Evolutionary conservation across 2,888 invertebrate species (phyloP).

Genomic region (Andrena hattorfiana): DNA sequence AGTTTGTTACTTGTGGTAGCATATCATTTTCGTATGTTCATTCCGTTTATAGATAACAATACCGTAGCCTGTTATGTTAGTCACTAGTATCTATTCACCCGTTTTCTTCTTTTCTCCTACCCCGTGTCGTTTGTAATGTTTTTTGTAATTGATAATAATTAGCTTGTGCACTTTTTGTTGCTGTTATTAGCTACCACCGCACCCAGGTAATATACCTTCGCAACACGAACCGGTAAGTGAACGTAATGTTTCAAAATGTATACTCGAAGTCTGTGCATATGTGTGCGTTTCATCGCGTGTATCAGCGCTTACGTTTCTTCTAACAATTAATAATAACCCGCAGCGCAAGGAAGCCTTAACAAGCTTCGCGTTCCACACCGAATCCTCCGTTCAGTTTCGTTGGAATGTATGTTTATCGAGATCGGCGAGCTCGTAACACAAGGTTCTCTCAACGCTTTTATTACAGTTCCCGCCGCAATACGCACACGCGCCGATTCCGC

Average conservation of each 20-base stretch:
- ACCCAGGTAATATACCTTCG: conserved; percentile 73
- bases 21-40: not conserved
- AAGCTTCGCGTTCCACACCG: not conserved
- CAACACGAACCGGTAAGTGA: conserved; percentile 78
- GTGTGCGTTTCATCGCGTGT: not conserved
- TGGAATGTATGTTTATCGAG: not conserved
- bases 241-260: conserved; percentile 13
- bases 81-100: not conserved
- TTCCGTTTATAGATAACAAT: not conserved
- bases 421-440: not conserved
- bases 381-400: not conserved
- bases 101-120: not conserved
- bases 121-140: conserved; percentile 84
- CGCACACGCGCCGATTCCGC: conserved; percentile 52
- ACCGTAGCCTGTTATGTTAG: not conserved
- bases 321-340: not conserved
- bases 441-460: conserved; percentile 10
- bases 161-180: conserved; percentile 78
- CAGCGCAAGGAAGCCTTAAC: not conserved
- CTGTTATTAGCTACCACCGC: conserved; percentile 77
- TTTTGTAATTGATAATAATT: conserved; percentile 73
- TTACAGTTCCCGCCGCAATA: conserved; percentile 74
- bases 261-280: not conserved
- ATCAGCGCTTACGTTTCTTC: no score
- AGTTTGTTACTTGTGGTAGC: not conserved